Percentiles rank a stretch among this genome's conserved stretches.
Conservation (phyloP, 2,113 vertebrate genomes). For the Okapia johnstoni region DNA sequence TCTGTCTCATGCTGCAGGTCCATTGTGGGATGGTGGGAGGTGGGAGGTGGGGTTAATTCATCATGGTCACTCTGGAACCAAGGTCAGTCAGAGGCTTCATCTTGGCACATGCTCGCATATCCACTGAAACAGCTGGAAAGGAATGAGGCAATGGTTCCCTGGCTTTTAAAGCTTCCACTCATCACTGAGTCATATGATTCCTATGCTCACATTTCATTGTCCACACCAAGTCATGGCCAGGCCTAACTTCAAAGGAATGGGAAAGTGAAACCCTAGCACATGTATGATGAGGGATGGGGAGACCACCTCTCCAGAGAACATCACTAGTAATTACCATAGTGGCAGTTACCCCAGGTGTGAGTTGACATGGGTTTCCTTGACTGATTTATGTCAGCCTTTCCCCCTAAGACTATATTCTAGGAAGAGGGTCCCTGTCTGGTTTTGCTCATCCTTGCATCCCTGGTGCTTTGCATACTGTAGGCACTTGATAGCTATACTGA, state of each 20-base stretch:
- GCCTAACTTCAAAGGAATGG: neutral
- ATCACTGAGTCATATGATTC: neutral
- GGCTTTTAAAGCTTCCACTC: neutral
- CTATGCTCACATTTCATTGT: neutral
- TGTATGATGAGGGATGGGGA: fast-evolving
- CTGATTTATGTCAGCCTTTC: neutral
- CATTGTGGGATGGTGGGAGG: no score
- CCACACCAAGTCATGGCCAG: neutral
- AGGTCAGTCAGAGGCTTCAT: neutral
- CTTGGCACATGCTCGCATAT: fast-evolving
- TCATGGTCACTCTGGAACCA: neutral
- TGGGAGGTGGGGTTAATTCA: fast-evolving
- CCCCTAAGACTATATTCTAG: neutral
- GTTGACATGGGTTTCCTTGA: no score
- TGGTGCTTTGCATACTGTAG: neutral
- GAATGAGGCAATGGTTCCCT: neutral
- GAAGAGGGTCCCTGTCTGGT: neutral
- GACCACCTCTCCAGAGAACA: neutral
- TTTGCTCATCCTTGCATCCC: neutral
- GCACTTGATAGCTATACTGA: neutral
- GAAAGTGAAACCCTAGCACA: neutral
- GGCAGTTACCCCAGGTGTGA: neutral
- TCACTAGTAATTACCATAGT: fast-evolving
- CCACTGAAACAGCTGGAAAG: no score
- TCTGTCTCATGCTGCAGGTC: neutral